phyloP scores from a whole-genome alignment of 2,113 vertebrate species.

The Tetrax tetrax region DNA sequence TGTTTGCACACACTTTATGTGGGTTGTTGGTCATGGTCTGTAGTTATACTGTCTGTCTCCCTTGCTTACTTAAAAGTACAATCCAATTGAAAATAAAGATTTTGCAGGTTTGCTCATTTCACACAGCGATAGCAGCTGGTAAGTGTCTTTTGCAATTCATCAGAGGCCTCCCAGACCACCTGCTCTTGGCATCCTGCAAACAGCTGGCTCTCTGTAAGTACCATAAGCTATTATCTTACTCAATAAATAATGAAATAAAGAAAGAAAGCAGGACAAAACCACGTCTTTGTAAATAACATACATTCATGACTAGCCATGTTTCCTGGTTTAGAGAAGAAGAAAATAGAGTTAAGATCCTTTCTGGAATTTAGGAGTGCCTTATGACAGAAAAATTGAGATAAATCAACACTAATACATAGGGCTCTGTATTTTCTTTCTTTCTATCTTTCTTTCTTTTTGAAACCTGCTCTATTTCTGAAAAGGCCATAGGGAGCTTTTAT shows the following conservation, averaged over 20 bases:
- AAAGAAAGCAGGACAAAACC: constrained; percentile 51
- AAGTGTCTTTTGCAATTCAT: constrained; percentile 85
- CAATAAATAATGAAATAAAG: constrained; percentile 83
- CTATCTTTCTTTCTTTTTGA: neutral
- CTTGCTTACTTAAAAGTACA: constrained; percentile 83
- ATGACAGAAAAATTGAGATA: neutral
- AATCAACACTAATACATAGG: neutral
- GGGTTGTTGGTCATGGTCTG: constrained; percentile 80
- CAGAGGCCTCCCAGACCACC: constrained; percentile 83
- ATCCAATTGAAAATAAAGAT: constrained; percentile 84
- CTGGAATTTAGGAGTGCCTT: neutral
- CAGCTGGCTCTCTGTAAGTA: constrained; percentile 80
- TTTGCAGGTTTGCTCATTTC: constrained; percentile 85
- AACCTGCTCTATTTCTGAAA: constrained; percentile 40
- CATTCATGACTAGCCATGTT: neutral
- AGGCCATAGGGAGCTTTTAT: constrained; percentile 44
- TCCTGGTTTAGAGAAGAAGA: neutral
- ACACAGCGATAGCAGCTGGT: constrained; percentile 82
- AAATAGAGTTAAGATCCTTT: neutral
- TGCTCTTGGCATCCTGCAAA: constrained; percentile 81
- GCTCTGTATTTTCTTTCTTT: neutral
- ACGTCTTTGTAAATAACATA: constrained; percentile 14
- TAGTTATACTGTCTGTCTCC: constrained; percentile 79
- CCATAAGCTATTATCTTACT: constrained; percentile 80
- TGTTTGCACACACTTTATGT: constrained; percentile 78